Percentiles rank a stretch among this genome's conserved stretches.
These are phyloP conservation scores for Mesembrinibis cayennensis DNA, from an alignment of 2,113 vertebrate species.

Conservation along the genomic window DNA sequence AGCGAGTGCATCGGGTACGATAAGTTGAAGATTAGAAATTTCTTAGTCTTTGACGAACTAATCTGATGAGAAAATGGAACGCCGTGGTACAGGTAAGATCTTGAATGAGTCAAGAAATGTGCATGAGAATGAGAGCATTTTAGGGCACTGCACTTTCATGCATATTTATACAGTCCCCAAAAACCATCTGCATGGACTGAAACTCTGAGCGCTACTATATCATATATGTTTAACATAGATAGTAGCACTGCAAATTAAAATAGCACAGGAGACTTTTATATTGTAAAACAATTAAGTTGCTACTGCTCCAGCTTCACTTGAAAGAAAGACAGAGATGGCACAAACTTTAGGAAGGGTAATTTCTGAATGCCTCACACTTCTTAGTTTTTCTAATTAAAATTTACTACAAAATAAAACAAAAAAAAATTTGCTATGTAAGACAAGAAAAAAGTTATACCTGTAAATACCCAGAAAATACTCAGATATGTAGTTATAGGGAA, in stretches of 20 bases:
- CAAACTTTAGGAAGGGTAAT: neutral
- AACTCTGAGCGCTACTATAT: neutral
- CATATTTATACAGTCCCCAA: neutral
- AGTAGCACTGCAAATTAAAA: neutral
- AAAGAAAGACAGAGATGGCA: neutral
- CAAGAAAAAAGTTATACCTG: neutral
- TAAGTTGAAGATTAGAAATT: neutral
- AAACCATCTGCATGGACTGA: neutral
- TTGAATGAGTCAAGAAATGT: neutral
- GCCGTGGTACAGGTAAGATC: neutral
- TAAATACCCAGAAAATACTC: neutral
- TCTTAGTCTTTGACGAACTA: neutral
- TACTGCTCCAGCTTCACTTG: neutral
- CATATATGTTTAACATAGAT: neutral
- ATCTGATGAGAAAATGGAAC: neutral
- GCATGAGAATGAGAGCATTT: accelerated
- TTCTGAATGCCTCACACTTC: neutral
- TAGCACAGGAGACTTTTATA: neutral
- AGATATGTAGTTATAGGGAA: neutral
- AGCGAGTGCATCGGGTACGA: accelerated
- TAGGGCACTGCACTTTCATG: neutral
- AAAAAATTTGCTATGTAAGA: neutral
- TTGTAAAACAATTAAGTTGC: neutral
- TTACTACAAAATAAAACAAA: neutral
- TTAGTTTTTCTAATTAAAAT: neutral